Evolutionary conservation across 2,113 vertebrate species (phyloP).

Genomic region (Embiotoca jacksoni): DNA sequence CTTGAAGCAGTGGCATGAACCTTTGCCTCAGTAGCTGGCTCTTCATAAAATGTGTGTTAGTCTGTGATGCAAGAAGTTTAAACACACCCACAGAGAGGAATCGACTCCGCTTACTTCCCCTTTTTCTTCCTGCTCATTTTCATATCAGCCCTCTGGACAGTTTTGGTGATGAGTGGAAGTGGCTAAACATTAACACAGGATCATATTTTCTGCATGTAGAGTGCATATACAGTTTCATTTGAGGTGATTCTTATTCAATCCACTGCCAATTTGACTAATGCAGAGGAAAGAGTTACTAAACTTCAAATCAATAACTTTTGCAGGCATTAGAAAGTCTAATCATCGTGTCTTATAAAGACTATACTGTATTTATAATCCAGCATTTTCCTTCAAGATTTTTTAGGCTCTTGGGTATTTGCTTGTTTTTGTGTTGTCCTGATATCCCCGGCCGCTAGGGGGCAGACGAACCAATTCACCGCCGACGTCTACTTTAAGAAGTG

Average conservation of each 20-base stretch:
- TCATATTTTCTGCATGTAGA: slow-evolving; percentile 3
- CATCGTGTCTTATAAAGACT: background rate
- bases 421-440: background rate
- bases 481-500: slow-evolving; percentile 36
- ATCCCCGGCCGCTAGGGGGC: slow-evolving; percentile 56
- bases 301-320: background rate
- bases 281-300: background rate
- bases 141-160: slow-evolving; percentile 78
- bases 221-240: background rate
- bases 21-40: slow-evolving; percentile 53
- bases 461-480: background rate
- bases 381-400: background rate
- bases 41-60: slow-evolving; percentile 71
- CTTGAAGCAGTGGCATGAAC: slow-evolving; percentile 38
- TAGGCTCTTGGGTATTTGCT: rapidly evolving
- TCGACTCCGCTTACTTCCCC: slow-evolving; percentile 81
- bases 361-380: background rate
- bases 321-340: background rate
- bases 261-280: background rate
- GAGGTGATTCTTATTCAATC: background rate
- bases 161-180: slow-evolving; percentile 65
- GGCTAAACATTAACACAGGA: slow-evolving; percentile 53
- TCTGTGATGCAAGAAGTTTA: slow-evolving; percentile 77
- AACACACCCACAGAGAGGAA: slow-evolving; percentile 83
- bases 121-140: slow-evolving; percentile 87